Conservation (phyloP, 2,888 invertebrate genomes). For the Melieria omissa region DNA sequence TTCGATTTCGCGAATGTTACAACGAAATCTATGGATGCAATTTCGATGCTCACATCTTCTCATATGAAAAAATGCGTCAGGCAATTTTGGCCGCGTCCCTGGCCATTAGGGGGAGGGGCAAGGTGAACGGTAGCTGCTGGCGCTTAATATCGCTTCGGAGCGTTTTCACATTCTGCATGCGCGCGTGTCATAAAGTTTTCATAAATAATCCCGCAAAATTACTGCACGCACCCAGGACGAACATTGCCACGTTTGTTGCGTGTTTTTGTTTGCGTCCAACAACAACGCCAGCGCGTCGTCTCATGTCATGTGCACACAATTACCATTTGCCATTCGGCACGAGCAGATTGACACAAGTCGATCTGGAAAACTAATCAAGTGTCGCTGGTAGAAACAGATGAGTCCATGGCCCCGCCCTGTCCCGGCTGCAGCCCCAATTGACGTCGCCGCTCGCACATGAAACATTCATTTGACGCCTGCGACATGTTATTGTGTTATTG, state of each 20-base stretch:
- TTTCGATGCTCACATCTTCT: too few species aligned
- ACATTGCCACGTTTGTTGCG: conserved; percentile 26
- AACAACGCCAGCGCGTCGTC: neutral
- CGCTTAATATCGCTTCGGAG: too few species aligned
- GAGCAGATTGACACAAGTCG: conserved; percentile 49
- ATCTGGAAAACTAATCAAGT: conserved; percentile 48
- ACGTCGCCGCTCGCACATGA: conserved; percentile 28
- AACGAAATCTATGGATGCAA: too few species aligned
- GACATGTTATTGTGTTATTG: conserved; percentile 53
- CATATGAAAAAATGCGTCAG: too few species aligned
- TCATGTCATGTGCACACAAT: conserved; percentile 26
- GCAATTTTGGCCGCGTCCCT: too few species aligned
- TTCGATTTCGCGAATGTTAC: too few species aligned
- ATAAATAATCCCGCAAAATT: conserved; percentile 54
- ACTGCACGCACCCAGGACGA: conserved; percentile 49
- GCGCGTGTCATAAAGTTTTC: conserved; percentile 30
- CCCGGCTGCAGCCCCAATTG: neutral
- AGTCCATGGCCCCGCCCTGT: neutral
- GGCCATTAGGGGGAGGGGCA: too few species aligned
- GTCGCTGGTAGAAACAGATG: conserved; percentile 38
- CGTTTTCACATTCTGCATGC: conserved; percentile 22
- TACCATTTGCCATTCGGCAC: conserved; percentile 23
- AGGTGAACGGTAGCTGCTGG: too few species aligned
- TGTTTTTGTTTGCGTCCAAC: conserved; percentile 11
- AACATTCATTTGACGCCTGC: conserved; percentile 46